A percentile compares a stretch with the other conserved stretches of the same genome.
phyloP scores from a whole-genome alignment of 2,113 vertebrate species.

The Furnarius figulus region DNA sequence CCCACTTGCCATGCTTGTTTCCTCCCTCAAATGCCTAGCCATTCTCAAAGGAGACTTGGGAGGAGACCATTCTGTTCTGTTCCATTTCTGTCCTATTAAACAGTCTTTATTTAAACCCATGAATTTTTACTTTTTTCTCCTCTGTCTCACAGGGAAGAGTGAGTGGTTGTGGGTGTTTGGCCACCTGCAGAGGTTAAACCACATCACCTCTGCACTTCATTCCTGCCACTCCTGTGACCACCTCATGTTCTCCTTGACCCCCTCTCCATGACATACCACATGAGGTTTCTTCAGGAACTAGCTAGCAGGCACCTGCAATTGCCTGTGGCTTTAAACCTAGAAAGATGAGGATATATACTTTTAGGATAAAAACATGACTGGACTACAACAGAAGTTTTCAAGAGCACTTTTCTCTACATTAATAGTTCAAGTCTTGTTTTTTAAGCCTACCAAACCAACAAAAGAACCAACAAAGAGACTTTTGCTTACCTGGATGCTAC shows the following conservation, averaged over 20 bases:
- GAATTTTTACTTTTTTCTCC: not conserved
- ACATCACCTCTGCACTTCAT: not conserved
- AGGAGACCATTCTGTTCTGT: not conserved
- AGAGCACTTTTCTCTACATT: not conserved
- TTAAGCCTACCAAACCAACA: not conserved
- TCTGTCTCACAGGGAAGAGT: not conserved
- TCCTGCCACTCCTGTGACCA: not conserved
- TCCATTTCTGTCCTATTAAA: not conserved
- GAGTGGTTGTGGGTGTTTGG: not conserved
- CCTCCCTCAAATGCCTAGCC: not conserved
- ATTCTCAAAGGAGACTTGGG: not conserved
- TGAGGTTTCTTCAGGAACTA: not conserved
- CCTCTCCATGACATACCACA: not conserved
- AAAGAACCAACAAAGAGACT: not conserved
- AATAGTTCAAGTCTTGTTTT: not conserved
- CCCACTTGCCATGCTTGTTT: not conserved
- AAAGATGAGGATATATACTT: not conserved
- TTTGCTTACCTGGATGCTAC: constrained; percentile 80
- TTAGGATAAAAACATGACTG: not conserved
- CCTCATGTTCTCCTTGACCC: not conserved
- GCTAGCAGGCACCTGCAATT: not conserved
- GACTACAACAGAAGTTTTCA: not conserved
- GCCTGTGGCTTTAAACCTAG: not conserved
- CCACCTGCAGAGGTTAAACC: not conserved
- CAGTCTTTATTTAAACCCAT: not conserved